Evolutionary conservation across 1,140 invertebrate species (phyloP).

Genomic region (Caenorhabditis latens): DNA sequence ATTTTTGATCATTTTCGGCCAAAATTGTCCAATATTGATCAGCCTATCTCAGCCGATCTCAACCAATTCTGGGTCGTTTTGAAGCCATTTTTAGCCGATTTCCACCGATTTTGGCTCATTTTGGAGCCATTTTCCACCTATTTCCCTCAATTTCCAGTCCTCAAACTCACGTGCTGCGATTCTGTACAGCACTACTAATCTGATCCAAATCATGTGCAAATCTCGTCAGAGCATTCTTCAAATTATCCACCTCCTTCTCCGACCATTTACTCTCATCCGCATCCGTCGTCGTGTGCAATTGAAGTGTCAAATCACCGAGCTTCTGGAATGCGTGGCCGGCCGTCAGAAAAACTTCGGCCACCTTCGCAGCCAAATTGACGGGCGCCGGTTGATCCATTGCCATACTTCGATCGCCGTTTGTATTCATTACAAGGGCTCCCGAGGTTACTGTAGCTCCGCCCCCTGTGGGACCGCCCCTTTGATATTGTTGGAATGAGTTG

Average conservation of each 20-base stretch:
- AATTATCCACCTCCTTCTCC: slow-evolving; percentile 69
- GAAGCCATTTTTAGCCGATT: no score
- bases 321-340: slow-evolving; percentile 74
- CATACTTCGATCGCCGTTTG: background rate
- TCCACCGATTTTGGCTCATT: no score
- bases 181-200: slow-evolving; percentile 66
- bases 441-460: background rate
- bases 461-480: background rate
- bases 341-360: slow-evolving; percentile 73
- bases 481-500: slow-evolving; percentile 39
- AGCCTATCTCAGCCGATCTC: no score
- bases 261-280: slow-evolving; percentile 67
- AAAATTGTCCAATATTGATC: no score
- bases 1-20: background rate
- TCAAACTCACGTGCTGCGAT: no score
- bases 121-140: no score
- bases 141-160: background rate
- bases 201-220: slow-evolving; percentile 71
- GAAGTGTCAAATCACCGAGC: slow-evolving; percentile 70
- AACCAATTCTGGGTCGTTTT: no score
- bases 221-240: slow-evolving; percentile 69
- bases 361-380: slow-evolving; percentile 62
- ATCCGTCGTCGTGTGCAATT: slow-evolving; percentile 63
- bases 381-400: slow-evolving; percentile 42
- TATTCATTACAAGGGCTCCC: slow-evolving; percentile 33